Evolutionary conservation across 2,888 invertebrate species (phyloP).

Genomic region (Leptopilina myrica): DNA sequence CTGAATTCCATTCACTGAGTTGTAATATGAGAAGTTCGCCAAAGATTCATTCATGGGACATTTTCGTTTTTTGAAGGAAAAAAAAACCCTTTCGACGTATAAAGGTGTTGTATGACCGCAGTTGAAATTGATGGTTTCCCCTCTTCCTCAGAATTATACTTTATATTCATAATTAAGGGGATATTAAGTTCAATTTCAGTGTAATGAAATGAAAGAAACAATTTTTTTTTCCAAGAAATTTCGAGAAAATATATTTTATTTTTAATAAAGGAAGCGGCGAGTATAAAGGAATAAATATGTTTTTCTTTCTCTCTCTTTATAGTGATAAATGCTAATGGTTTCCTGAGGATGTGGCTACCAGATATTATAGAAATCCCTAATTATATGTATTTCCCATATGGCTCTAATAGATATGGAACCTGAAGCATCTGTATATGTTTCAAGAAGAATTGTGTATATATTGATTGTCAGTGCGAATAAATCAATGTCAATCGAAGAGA

Average conservation of each 20-base stretch:
- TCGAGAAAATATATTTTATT: not conserved
- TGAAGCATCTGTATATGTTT: not conserved
- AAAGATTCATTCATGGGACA: conserved; percentile 29
- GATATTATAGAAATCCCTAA: conserved; percentile 19
- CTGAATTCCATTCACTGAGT: conserved; percentile 9
- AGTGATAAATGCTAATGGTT: conserved; percentile 24
- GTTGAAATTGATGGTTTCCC: not conserved
- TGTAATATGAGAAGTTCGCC: conserved; percentile 13
- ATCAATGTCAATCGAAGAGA: not conserved
- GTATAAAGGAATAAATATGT: conserved; percentile 21
- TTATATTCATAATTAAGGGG: conserved; percentile 26
- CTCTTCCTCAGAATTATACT: not conserved
- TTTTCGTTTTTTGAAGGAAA: not conserved
- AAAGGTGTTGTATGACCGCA: conserved; percentile 13
- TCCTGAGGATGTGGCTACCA: conserved; percentile 16
- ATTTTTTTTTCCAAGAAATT: not conserved
- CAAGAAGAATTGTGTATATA: not conserved
- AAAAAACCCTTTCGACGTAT: not conserved
- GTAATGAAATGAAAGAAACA: not conserved
- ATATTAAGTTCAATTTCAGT: not conserved
- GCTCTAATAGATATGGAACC: conserved; percentile 4
- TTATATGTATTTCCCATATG: conserved; percentile 24
- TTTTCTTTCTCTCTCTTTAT: not conserved
- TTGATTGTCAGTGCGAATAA: not conserved
- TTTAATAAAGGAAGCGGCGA: conserved; percentile 23